phyloP scores from a whole-genome alignment of 2,888 invertebrate genomes.

The Chymomyza caudatula region DNA sequence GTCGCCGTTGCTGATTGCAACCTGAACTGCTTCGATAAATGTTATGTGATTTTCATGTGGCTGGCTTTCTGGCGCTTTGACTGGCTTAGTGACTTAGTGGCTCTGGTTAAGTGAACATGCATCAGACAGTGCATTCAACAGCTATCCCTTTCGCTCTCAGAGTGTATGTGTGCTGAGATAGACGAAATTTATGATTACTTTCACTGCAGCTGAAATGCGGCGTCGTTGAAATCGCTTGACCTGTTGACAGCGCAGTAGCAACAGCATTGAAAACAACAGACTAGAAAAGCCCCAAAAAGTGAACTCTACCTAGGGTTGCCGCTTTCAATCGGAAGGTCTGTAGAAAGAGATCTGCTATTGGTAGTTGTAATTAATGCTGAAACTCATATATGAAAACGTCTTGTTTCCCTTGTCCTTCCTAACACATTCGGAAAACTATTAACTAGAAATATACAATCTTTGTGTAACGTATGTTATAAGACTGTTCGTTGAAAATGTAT shows the following conservation, averaged over 20 bases:
- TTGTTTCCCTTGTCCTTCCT: too few species aligned
- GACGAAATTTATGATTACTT: conserved; percentile 72
- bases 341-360: too few species aligned
- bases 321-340: too few species aligned
- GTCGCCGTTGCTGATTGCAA: conserved; percentile 9
- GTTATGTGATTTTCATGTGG: conserved; percentile 52
- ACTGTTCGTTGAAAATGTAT: too few species aligned
- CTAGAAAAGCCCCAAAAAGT: not conserved
- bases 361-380: too few species aligned
- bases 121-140: not conserved
- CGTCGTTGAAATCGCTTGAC: conserved; percentile 41
- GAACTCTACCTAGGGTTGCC: not conserved
- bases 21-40: conserved; percentile 22
- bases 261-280: not conserved
- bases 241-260: conserved; percentile 31
- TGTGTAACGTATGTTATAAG: too few species aligned
- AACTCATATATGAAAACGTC: too few species aligned
- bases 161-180: not conserved
- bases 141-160: not conserved
- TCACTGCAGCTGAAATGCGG: conserved; percentile 51
- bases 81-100: conserved; percentile 37
- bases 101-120: conserved; percentile 9
- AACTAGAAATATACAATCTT: too few species aligned
- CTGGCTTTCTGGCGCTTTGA: conserved; percentile 5
- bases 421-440: too few species aligned